A percentile compares a stretch with the other conserved stretches of the same genome.
phyloP scores from a whole-genome alignment of 2,888 invertebrate species.

The Iphiclides podalirius region DNA sequence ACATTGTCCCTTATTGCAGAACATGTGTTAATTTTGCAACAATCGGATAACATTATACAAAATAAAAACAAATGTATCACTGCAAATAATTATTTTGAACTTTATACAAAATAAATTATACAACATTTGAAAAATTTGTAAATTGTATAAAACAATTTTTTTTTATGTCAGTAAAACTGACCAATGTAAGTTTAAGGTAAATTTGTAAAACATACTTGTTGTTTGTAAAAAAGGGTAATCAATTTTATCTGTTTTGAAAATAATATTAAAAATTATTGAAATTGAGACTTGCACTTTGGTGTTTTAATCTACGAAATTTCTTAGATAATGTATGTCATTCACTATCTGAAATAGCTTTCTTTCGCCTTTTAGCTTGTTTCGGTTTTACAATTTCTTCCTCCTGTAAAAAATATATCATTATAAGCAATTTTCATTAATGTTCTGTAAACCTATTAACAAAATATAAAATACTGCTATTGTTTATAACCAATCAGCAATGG shows the following conservation, averaged over 20 bases:
- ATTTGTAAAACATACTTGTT: not conserved
- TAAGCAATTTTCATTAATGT: too few species aligned
- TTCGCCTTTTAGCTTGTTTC: slow-evolving; percentile 94
- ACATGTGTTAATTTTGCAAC: slow-evolving; percentile 37
- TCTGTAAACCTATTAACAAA: too few species aligned
- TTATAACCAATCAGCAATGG: too few species aligned
- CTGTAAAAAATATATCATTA: slow-evolving; percentile 78
- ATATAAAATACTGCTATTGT: too few species aligned
- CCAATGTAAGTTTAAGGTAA: not conserved
- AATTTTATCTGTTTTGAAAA: slow-evolving; percentile 38
- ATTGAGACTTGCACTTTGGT: slow-evolving; percentile 79
- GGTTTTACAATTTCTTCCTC: slow-evolving; percentile 95
- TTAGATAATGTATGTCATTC: slow-evolving; percentile 86
- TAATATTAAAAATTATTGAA: slow-evolving; percentile 64
- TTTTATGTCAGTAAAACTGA: not conserved
- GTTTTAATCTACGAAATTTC: slow-evolving; percentile 65
- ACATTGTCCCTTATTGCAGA: slow-evolving; percentile 18
- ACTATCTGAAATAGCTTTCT: slow-evolving; percentile 95
- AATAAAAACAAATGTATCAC: not conserved
- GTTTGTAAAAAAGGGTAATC: too few species aligned
- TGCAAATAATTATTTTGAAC: not conserved
- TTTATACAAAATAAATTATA: slow-evolving; percentile 1
- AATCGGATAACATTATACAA: slow-evolving; percentile 44
- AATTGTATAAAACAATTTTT: not conserved
- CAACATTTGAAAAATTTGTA: not conserved